phyloP scores from a whole-genome alignment of 2,888 invertebrate species.

The Melinaea marsaeus region DNA sequence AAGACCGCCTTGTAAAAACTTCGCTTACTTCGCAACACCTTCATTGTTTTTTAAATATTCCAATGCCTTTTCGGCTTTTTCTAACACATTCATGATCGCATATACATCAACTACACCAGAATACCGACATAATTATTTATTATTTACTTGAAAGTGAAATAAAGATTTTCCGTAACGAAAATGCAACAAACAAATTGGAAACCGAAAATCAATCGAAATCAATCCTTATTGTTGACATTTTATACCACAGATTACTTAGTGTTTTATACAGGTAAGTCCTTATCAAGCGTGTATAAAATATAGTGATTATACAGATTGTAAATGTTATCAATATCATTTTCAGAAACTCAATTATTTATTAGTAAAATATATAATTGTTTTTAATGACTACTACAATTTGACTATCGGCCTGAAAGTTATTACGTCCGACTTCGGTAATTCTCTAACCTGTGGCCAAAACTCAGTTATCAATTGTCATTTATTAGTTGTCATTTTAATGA shows the following conservation, averaged over 20 bases:
- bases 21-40: conserved; percentile 58
- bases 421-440: neutral
- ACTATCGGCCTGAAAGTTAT: too few relatives aligned
- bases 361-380: neutral
- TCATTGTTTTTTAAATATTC: conserved; percentile 66
- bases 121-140: conserved; percentile 40
- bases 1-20: conserved; percentile 17
- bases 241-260: too few relatives aligned
- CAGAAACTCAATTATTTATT: neutral
- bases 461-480: neutral
- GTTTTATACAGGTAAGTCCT: too few relatives aligned
- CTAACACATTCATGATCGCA: conserved; percentile 65
- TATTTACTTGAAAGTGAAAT: conserved; percentile 21
- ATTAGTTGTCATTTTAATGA: neutral
- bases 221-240: conserved; percentile 31
- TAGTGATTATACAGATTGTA: too few relatives aligned
- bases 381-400: too few relatives aligned
- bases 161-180: conserved; percentile 40
- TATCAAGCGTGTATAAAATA: conserved; percentile 2
- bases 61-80: conserved; percentile 71
- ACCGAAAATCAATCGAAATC: conserved; percentile 53
- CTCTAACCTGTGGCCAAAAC: neutral
- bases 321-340: too few relatives aligned
- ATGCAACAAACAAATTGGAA: conserved; percentile 44
- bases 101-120: conserved; percentile 36